Evolutionary conservation across 2,113 vertebrate genomes (phyloP), one percentile per base, ranked within the genome.

Genomic region (Aramus guarauna): DNA sequence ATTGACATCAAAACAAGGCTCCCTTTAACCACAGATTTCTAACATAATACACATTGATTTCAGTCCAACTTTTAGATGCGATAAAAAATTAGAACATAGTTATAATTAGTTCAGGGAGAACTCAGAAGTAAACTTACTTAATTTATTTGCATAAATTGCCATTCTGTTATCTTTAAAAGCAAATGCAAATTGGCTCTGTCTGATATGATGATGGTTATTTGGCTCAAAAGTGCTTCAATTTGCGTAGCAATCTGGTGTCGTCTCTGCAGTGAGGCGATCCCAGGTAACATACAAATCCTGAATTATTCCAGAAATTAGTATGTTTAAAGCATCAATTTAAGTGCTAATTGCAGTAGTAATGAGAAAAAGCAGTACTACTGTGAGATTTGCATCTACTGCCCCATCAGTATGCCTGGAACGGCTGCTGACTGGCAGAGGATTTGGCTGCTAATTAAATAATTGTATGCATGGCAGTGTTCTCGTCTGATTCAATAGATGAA

Each of bases 381-480:
- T 98, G 99, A 98, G 98, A 98, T 99, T 99, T 98, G 98, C 98
- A 98, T 98, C 98, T 98, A 96, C 98, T 98, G 97, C 98, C 99
- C 98, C 99, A 99, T 99, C 99, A 99, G 98, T 98, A 98, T 98
- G 98, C 98, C 97, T 96, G 98, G 97, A 98, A 98, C 97, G 98
- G 97, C 98, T 98, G 98, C 98, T 98, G 98, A 98, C 98, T 98
- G 98, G 98, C 97, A 98, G 97, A 98, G 98, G 98, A 98, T 98
- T 98, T 98, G 97, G 98, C 97, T 98, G 98, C 98, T 99, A 99
- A 99, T 99, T 99, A 99, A 99, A 99, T 99, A 99, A 99, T 99
- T 99, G 99, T 99, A 99, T 99, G 99, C 99, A 98, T 98, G 98
- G 98, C 97, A 98, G 98, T 98, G 98, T 99, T 98, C 98, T 98